A percentile compares a stretch with the other conserved stretches of the same genome.
Evolutionary conservation across 2,888 invertebrate species (phyloP).

Genomic region (Xanthia icteritia): DNA sequence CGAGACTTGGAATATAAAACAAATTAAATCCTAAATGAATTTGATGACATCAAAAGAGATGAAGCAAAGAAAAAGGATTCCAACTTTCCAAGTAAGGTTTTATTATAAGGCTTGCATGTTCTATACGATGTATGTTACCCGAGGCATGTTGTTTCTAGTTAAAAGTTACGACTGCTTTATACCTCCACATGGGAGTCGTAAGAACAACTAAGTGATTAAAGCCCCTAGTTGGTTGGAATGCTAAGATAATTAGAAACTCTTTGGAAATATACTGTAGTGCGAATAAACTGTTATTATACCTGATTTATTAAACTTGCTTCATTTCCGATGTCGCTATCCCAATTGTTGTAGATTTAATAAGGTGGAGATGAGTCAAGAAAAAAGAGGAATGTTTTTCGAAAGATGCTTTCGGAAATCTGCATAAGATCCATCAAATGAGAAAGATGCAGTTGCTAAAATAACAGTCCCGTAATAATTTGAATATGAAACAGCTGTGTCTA

Average conservation of each 20-base stretch:
- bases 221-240: slow-evolving; percentile 13
- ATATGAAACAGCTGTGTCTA: slow-evolving; percentile 8
- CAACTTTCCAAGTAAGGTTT: neutral
- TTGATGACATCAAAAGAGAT: neutral
- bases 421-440: neutral
- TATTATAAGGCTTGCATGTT: slow-evolving; percentile 15
- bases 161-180: slow-evolving; percentile 36
- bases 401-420: neutral
- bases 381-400: neutral
- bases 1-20: slow-evolving; percentile 17
- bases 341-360: neutral
- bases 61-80: slow-evolving; percentile 4
- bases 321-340: neutral
- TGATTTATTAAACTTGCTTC: neutral
- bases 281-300: slow-evolving; percentile 9
- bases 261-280: slow-evolving; percentile 1
- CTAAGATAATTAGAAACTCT: slow-evolving; percentile 37
- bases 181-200: slow-evolving; percentile 41
- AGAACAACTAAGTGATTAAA: slow-evolving; percentile 57
- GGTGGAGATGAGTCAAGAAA: neutral
- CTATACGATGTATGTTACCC: neutral
- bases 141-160: slow-evolving; percentile 35
- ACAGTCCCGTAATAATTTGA: neutral
- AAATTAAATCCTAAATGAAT: slow-evolving; percentile 14
- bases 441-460: slow-evolving; percentile 4